These are phyloP conservation scores for Rhinoderma darwinii DNA, from an alignment of 2,113 vertebrate genomes.

Conservation along the genomic window DNA sequence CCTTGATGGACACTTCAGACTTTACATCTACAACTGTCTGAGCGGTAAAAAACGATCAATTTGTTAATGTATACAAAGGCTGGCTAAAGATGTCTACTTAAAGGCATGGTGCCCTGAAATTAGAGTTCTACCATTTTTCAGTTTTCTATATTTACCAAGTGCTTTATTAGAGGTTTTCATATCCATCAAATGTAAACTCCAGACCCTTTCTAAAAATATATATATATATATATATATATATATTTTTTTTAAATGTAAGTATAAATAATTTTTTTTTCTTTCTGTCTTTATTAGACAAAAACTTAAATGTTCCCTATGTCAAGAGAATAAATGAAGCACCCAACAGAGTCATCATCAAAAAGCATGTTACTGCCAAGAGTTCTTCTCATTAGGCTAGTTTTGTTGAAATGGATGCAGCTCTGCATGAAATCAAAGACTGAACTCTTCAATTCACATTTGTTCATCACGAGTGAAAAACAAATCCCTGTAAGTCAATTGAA, in stretches of 20 bases:
- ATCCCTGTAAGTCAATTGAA: not conserved
- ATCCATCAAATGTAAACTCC: not conserved
- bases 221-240: slow-evolving; percentile 22
- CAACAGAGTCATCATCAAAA: slow-evolving; percentile 32
- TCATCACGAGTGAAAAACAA: slow-evolving; percentile 29
- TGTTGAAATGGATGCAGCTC: slow-evolving; percentile 24
- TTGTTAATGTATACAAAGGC: no score
- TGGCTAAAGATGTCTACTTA: no score
- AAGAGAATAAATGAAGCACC: slow-evolving; percentile 17
- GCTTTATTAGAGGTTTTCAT: not conserved
- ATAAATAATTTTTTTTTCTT: not conserved
- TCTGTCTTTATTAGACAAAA: not conserved
- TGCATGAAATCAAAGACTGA: slow-evolving; percentile 39
- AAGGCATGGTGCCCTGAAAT: no score
- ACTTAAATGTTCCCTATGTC: not conserved
- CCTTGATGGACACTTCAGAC: no score
- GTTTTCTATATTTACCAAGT: not conserved
- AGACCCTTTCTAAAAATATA: not conserved
- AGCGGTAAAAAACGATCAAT: no score
- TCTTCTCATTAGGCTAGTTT: slow-evolving; percentile 40
- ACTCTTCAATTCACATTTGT: slow-evolving; percentile 32
- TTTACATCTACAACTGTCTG: no score
- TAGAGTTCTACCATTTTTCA: no score
- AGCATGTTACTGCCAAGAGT: slow-evolving; percentile 30
- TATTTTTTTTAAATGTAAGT: not conserved